These are phyloP conservation scores for Papio anubis DNA, from an alignment of 2,113 vertebrate species.

Conservation along the genomic window DNA sequence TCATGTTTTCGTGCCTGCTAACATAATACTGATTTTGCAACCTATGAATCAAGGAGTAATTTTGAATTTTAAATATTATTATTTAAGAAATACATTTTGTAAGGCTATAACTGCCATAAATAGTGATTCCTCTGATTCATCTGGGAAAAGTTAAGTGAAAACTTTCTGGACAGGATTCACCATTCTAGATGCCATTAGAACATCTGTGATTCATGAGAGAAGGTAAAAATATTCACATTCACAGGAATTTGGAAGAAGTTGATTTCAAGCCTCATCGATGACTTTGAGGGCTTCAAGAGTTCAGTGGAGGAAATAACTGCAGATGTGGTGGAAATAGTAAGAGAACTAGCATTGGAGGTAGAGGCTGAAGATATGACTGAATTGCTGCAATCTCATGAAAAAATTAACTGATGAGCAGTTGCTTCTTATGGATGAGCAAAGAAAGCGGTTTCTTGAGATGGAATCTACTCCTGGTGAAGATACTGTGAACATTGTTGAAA, in stretches of 20 bases:
- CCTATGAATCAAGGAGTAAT: neutral
- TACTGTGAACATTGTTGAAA: neutral
- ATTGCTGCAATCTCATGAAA: neutral
- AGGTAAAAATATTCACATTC: too few species aligned
- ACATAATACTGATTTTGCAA: neutral
- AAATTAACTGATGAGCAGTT: neutral
- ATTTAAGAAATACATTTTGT: neutral
- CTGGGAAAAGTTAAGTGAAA: neutral
- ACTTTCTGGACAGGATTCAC: neutral
- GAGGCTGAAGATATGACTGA: neutral
- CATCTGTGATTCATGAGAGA: too few species aligned
- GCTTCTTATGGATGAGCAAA: neutral
- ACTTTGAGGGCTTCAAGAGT: neutral
- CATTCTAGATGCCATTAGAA: too few species aligned
- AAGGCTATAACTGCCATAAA: neutral
- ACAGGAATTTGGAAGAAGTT: neutral
- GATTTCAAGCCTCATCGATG: neutral
- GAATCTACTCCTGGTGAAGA: neutral
- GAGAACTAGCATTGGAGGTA: neutral
- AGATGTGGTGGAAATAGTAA: neutral
- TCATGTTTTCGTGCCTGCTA: neutral
- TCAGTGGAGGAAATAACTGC: neutral
- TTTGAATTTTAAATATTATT: neutral
- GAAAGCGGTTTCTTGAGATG: neutral
- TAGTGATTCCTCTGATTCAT: neutral